Percentiles rank a stretch among this genome's conserved stretches.
Evolutionary conservation across 2,888 invertebrate species (phyloP).

Genomic region (Hyles lineata): DNA sequence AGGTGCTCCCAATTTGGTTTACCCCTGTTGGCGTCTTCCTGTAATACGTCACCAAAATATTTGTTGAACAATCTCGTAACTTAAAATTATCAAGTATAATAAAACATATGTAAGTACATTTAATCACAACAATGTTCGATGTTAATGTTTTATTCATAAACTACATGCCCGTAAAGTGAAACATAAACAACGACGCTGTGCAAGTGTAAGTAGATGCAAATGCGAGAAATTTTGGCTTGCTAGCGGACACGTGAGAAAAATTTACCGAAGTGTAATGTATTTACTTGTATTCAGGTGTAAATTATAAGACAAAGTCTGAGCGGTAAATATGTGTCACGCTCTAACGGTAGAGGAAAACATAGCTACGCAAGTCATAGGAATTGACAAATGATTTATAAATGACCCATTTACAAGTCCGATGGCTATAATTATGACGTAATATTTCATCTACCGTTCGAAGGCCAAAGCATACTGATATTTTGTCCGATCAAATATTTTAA

Average conservation of each 20-base stretch:
- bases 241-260: conserved; percentile 20
- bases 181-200: conserved; percentile 5
- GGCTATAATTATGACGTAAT: background rate
- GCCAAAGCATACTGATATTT: too few relatives aligned
- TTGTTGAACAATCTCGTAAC: background rate
- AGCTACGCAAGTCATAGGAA: background rate
- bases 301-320: conserved; percentile 20
- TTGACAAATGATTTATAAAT: background rate
- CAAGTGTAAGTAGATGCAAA: conserved; percentile 22
- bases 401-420: background rate
- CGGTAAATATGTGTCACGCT: conserved; percentile 26
- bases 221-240: conserved; percentile 27
- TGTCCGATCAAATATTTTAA: too few relatives aligned
- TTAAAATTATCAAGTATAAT: background rate
- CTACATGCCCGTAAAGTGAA: conserved; percentile 4
- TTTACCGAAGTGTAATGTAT: conserved; percentile 21
- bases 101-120: background rate
- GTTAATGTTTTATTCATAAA: conserved; percentile 15
- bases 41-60: conserved; percentile 41
- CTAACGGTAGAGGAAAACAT: conserved; percentile 16
- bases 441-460: background rate
- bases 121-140: background rate
- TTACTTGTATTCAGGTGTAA: conserved; percentile 22
- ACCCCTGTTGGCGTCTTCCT: conserved; percentile 99
- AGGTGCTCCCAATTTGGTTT: conserved; percentile 99